A percentile compares a stretch with the other conserved stretches of the same genome.
Conservation (phyloP, 64 coral and sea anemone species). For the Pocillopora damicornis region DNA sequence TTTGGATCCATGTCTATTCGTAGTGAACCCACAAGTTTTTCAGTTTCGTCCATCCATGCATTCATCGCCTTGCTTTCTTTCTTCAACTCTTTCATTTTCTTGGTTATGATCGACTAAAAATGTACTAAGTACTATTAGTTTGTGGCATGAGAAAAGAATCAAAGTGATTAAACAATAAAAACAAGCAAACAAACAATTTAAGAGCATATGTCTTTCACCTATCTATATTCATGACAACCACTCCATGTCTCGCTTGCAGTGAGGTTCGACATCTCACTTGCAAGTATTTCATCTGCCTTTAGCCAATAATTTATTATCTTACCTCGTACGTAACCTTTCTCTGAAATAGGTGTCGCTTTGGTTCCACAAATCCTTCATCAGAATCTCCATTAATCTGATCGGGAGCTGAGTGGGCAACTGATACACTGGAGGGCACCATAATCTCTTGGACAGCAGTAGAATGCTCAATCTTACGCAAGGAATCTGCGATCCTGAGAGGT, state of each 20-base stretch:
- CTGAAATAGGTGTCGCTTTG: not conserved
- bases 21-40: slow-evolving; percentile 38
- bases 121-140: not conserved
- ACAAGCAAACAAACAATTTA: too few relatives aligned
- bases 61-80: slow-evolving; percentile 21
- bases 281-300: too few relatives aligned
- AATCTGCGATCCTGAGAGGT: not conserved
- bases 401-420: not conserved
- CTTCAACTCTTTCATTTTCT: slow-evolving; percentile 43
- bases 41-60: slow-evolving; percentile 62
- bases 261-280: too few relatives aligned
- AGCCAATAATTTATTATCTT: not conserved
- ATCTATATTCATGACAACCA: too few relatives aligned
- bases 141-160: too few relatives aligned
- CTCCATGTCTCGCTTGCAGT: too few relatives aligned
- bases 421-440: slow-evolving; percentile 4
- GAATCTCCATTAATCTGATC: not conserved
- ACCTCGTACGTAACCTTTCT: slow-evolving; percentile 26
- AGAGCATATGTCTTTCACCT: too few relatives aligned
- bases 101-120: slow-evolving; percentile 2
- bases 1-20: slow-evolving; percentile 55
- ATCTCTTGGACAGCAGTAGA: not conserved
- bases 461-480: not conserved
- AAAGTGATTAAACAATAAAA: too few relatives aligned
- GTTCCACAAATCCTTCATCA: slow-evolving; percentile 31